Evolutionary conservation across 1,140 invertebrate species (phyloP), one percentile per base, ranked within the genome.

Genomic region (Agrypnia vestita): DNA sequence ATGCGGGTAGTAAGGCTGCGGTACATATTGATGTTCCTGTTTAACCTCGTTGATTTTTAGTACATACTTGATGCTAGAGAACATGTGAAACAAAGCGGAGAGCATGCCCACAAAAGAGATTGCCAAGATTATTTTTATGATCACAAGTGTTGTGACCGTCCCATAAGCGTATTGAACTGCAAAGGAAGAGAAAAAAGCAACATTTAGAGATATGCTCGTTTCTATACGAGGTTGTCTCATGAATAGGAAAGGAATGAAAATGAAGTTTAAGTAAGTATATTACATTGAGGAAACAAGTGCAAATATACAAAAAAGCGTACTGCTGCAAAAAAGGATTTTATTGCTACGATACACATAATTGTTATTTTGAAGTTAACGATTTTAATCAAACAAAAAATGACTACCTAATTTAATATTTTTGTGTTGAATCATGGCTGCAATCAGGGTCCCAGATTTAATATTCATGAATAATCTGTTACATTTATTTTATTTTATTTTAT

Each of bases 91-190:
- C 11, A 82, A 17, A 3, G 21, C 51, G 13, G 59, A 64, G 17
- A 83, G 17, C 73, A 76, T 80, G 10, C 74, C 80, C 10, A 82
- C 67, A 47, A 83, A 80, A 1, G 53, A 25, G 4, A 82, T 80
- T 0, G 69, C 82, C 21, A 83, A 75, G 35, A 80, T 15, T n/a
- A 83, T 73, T 64, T 83, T 83, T 44, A 83, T 80, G n/a, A 83
- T 78, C 4, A 79, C 75, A 6, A 83, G 55, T 9, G 49, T 47
- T 11, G 74, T 61, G 0, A 78, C 74, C 17, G 79, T 35, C 4
- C 72, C 80, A 35, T 19, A 69, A 59, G 47, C 69, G 25, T 44
- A 56, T 35, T 79, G 80, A 67, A 80, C 82, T 83, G 79, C 3
- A 80, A 82, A 75, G 44, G 0, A 71, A 78, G 44, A 49, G 25